These are phyloP conservation scores for Drosophila meridionalis DNA, from an alignment of 2,888 invertebrate genomes.

Conservation along the genomic window DNA sequence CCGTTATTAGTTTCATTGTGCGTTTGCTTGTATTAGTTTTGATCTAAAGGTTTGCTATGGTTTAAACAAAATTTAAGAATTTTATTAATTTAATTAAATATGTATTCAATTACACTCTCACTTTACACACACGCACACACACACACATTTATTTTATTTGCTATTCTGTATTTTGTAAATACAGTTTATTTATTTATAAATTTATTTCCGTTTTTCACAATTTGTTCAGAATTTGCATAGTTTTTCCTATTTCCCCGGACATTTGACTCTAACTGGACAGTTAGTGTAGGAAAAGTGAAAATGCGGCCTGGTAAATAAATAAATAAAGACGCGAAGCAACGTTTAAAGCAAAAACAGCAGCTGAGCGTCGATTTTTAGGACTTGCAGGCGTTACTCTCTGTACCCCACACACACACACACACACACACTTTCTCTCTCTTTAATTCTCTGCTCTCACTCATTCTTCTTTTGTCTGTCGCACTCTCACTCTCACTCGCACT, in stretches of 20 bases:
- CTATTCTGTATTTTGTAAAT: background rate
- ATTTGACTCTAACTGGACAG: conserved; percentile 9
- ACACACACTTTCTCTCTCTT: conserved; percentile 1
- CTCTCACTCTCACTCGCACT: conserved; percentile 11
- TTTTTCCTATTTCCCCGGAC: conserved; percentile 16
- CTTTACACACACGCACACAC: background rate
- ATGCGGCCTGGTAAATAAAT: conserved; percentile 71
- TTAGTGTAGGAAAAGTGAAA: conserved; percentile 32
- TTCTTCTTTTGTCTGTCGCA: conserved; percentile 10
- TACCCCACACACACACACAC: background rate
- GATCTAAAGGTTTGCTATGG: conserved; percentile 53
- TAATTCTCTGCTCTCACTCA: conserved; percentile 11
- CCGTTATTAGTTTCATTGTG: conserved; percentile 75
- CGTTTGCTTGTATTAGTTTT: conserved; percentile 62
- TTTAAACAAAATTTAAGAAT: conserved; percentile 9
- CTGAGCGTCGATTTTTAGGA: conserved; percentile 42
- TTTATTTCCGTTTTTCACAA: background rate
- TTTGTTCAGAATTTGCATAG: conserved; percentile 6
- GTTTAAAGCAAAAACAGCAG: conserved; percentile 72
- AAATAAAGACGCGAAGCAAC: conserved; percentile 77
- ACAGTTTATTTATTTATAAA: background rate
- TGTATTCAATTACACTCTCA: background rate
- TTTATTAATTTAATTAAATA: background rate
- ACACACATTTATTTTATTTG: too few relatives aligned
- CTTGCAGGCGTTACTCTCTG: conserved; percentile 11